These are phyloP conservation scores for Myotis lucifugus DNA, from an alignment of 2,113 vertebrate genomes.

Conservation along the genomic window DNA sequence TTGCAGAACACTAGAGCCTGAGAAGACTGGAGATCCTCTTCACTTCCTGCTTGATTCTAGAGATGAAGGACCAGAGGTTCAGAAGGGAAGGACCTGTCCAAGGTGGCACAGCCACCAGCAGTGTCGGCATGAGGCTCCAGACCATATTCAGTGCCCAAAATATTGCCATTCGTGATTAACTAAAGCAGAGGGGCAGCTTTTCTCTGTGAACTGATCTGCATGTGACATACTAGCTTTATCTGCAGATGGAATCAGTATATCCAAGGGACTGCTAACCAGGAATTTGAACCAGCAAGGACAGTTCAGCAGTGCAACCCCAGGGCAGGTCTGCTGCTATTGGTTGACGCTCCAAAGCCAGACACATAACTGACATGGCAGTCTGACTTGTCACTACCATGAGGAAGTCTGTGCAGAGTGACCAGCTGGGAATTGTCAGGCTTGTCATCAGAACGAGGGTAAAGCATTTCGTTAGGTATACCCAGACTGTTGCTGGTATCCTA, in stretches of 20 bases:
- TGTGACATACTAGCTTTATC: background rate
- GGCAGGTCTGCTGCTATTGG: background rate
- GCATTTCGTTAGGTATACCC: background rate
- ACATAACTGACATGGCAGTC: fast-evolving
- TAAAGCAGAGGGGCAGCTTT: background rate
- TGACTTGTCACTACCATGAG: background rate
- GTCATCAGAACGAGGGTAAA: background rate
- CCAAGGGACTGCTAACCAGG: background rate
- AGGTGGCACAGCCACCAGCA: background rate
- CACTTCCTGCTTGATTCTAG: background rate
- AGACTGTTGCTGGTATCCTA: background rate
- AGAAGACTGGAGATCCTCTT: background rate
- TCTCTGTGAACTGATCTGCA: background rate
- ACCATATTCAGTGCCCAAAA: background rate
- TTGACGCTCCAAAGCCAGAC: background rate
- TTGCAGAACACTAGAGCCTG: background rate
- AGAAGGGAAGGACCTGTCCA: background rate
- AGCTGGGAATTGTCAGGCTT: background rate
- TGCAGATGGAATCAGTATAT: background rate
- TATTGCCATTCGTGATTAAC: background rate
- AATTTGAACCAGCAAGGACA: background rate
- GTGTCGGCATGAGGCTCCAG: background rate
- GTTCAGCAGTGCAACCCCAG: background rate
- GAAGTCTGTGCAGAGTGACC: background rate
- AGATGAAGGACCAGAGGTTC: background rate